phyloP scores from a whole-genome alignment of 2,797 vertebrate species.

The Margarornis squamiger region DNA sequence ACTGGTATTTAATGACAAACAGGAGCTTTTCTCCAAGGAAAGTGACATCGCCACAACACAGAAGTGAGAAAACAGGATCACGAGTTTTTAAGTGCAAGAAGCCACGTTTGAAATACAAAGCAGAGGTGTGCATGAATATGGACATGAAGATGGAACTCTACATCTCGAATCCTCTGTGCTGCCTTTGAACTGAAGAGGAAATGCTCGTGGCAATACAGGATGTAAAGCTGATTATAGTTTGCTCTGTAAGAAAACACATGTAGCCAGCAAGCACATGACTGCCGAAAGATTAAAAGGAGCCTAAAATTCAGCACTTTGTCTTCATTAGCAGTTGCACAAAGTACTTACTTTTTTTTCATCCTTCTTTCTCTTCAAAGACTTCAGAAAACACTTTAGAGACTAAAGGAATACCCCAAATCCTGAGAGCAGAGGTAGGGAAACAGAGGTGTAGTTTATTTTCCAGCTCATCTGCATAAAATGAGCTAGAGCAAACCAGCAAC shows the following conservation, averaged over 20 bases:
- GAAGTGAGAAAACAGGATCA: neutral
- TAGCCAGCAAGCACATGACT: constrained; percentile 27
- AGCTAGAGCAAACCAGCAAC: neutral
- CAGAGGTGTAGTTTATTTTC: neutral
- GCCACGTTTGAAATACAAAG: neutral
- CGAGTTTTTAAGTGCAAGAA: neutral
- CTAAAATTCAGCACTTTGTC: constrained; percentile 27
- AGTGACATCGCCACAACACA: neutral
- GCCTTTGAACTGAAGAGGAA: constrained; percentile 68
- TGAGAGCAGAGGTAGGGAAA: neutral
- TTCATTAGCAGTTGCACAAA: neutral
- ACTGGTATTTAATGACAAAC: neutral
- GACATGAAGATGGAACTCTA: neutral
- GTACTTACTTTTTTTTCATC: neutral
- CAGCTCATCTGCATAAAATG: neutral
- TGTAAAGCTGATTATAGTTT: constrained; percentile 40
- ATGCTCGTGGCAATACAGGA: constrained; percentile 54
- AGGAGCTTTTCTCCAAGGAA: neutral
- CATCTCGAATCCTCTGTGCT: neutral
- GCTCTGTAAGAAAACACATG: constrained; percentile 26
- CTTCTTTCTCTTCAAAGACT: neutral
- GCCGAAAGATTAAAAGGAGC: constrained; percentile 26
- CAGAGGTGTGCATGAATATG: constrained; percentile 47
- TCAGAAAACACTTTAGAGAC: neutral
- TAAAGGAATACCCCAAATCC: neutral